Evolutionary conservation across 2,113 vertebrate species (phyloP).

Genomic region (Xyliphius kryptos): DNA sequence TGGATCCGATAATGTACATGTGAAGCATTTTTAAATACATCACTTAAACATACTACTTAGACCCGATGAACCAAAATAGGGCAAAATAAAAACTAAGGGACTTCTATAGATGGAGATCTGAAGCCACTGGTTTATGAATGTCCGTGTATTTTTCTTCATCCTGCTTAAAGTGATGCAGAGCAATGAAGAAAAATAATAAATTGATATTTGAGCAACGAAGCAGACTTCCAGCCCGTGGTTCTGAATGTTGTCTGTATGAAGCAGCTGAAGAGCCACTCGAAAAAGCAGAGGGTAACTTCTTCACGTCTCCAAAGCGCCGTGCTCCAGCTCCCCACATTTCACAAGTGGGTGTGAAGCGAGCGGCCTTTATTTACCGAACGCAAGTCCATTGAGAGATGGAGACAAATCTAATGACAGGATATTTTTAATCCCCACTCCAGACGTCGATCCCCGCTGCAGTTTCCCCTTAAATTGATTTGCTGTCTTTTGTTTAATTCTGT

Average conservation of each 20-base stretch:
- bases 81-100: too few relatives aligned
- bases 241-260: neutral
- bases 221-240: neutral
- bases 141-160: too few relatives aligned
- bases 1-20: too few relatives aligned
- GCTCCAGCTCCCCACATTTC: conserved; percentile 25
- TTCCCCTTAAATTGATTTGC: conserved; percentile 48
- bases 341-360: conserved; percentile 18
- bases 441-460: conserved; percentile 49
- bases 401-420: conserved; percentile 45
- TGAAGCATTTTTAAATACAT: too few relatives aligned
- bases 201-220: neutral
- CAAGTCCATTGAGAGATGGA: conserved; percentile 40
- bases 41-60: too few relatives aligned
- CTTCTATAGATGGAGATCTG: too few relatives aligned
- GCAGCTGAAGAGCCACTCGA: conserved; percentile 13
- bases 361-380: conserved; percentile 37
- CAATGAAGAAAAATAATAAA: too few relatives aligned
- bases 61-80: too few relatives aligned
- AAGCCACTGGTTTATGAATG: too few relatives aligned
- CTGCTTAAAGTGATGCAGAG: too few relatives aligned
- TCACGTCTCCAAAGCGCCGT: conserved; percentile 3
- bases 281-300: conserved; percentile 1
- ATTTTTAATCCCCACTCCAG: conserved; percentile 39
- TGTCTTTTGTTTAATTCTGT: conserved; percentile 31